Evolutionary conservation across 1,140 invertebrate genomes (phyloP).

Genomic region (Hormaphis cornu): DNA sequence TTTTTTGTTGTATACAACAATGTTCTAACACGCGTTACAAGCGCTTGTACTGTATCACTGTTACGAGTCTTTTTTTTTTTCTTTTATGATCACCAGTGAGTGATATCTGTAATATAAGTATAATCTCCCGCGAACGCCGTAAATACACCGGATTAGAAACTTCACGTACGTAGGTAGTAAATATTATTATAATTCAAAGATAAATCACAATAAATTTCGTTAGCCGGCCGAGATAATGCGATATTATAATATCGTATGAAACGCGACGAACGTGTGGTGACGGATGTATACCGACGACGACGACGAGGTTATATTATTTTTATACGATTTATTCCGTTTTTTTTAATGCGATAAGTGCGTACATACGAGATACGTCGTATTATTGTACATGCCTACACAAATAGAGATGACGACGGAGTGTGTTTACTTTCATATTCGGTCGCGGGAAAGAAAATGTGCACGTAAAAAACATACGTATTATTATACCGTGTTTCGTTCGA

Average conservation of each 20-base stretch:
- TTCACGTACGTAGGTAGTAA: no score
- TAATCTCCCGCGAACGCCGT: constrained; percentile 6
- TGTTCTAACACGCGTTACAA: background rate
- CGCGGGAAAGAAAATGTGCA: background rate
- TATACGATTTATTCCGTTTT: constrained; percentile 4
- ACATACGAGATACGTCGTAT: no score
- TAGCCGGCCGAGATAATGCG: background rate
- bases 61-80: background rate
- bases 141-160: constrained; percentile 20
- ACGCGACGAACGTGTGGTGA: no score
- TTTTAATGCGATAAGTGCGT: constrained; percentile 4
- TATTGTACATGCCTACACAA: background rate
- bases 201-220: constrained; percentile 28
- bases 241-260: background rate
- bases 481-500: no score
- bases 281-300: no score
- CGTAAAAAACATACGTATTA: no score
- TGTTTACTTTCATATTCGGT: constrained; percentile 15
- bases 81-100: constrained; percentile 11
- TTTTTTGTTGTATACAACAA: no score
- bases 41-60: background rate
- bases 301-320: no score
- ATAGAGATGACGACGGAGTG: background rate
- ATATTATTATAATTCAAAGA: constrained; percentile 27
- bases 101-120: constrained; percentile 10